A percentile compares a stretch with the other conserved stretches of the same genome.
Conservation (phyloP, 2,797 vertebrate species). For the Gymnothorax reevesii region DNA sequence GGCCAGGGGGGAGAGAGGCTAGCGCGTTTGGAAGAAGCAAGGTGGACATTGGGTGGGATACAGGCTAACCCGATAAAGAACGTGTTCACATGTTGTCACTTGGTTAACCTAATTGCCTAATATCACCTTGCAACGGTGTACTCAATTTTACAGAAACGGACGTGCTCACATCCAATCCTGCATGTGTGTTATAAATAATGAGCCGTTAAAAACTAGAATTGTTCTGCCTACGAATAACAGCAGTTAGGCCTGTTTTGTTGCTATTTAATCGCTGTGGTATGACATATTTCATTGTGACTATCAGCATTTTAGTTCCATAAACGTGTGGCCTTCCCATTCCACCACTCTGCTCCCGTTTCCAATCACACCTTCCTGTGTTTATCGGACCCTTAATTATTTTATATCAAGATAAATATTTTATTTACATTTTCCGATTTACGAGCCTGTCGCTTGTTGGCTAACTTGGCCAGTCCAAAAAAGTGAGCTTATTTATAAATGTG, state of each 20-base stretch:
- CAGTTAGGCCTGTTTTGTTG: not conserved
- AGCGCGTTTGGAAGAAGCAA: not conserved
- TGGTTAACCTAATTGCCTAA: not conserved
- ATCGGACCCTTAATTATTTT: slow-evolving; percentile 30
- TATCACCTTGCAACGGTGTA: not conserved
- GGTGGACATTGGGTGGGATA: not conserved
- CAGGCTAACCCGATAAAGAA: not conserved
- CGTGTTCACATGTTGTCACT: not conserved
- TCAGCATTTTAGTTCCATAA: not conserved
- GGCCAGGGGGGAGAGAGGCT: not conserved
- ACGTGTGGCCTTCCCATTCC: slow-evolving; percentile 14
- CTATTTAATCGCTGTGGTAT: not conserved
- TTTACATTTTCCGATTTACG: slow-evolving; percentile 34
- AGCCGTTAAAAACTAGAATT: not conserved
- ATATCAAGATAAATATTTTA: slow-evolving; percentile 22
- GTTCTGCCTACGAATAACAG: slow-evolving; percentile 1
- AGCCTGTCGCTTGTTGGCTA: not conserved
- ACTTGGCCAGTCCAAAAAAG: not conserved
- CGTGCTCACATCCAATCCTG: not conserved
- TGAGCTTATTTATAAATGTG: not conserved
- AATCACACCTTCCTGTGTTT: slow-evolving; percentile 38
- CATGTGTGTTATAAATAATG: not conserved
- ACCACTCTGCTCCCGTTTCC: slow-evolving; percentile 40
- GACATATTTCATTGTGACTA: not conserved
- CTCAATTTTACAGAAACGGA: not conserved